Base-by-base conservation (phyloP, 2,113 vertebrate genomes). In the Gnathonemus longibarbis region DNA sequence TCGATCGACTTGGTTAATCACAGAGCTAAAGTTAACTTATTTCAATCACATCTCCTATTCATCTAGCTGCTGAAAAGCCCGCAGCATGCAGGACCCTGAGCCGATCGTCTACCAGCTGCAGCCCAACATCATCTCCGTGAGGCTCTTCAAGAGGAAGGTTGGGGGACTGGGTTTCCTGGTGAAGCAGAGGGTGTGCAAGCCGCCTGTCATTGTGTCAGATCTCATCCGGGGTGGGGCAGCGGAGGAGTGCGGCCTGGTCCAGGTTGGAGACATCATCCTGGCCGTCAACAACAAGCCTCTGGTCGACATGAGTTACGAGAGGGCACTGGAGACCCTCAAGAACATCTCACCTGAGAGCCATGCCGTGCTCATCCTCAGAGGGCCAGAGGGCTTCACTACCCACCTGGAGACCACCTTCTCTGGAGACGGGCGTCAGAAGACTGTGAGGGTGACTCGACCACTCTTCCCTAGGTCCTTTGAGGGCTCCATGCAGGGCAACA, bases 101-200 rank as follows among this genome's bases (percentile, higher is more conserved):
- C 96, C 97, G 74, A 97, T 96, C 0, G 98, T 99, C 90, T 97
- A 98, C 94, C 98, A 99, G 93, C 97, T 99, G 92, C 98, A 99
- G 91, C 98, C 98, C 92, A 99, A 99, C 80, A 97, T 99, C 95
- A 99, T 99, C 94, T 99, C 98, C 0, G 98, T 99, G 88, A 97
- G 97, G 88, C 97, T 99, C 88, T 98, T 98, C 95, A 99, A 99
- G 92, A 97, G 97, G 92, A 98, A 97, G 92, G 96, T 98, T 24
- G 98, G 98, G 0, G 98, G 98, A 56, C 96, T 99, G 91, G 98
- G 98, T 21, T 99, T 99, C 90, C 94, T 99, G 92, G 98, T 99
- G 92, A 99, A 99, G 95, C 98, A 99, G 91, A 95, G 98, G 8
- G 95, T 98, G 89, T 98, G 95, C 95, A 99, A 98, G 91, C 98